Percentiles rank a stretch among this genome's conserved stretches.
Conservation (phyloP, 2,797 vertebrate species). For the Aulostomus chinensis region DNA sequence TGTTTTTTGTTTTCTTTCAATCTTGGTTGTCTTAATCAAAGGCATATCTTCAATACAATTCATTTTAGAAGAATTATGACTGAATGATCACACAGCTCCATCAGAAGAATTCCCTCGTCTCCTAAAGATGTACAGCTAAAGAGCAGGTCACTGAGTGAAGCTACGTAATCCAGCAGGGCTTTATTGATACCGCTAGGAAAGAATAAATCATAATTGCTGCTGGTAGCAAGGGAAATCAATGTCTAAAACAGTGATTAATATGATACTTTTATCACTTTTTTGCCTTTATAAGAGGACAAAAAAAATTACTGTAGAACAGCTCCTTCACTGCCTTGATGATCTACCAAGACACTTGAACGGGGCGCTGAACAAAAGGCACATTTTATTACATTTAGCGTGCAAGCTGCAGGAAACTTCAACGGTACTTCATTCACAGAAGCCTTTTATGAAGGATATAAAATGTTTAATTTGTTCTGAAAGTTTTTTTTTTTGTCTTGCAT, state of each 20-base stretch:
- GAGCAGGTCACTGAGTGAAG: neutral
- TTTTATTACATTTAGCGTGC: neutral
- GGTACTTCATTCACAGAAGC: neutral
- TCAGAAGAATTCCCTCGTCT: neutral
- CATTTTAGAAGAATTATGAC: neutral
- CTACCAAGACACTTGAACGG: neutral
- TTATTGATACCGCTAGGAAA: neutral
- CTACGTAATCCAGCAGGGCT: slow-evolving; percentile 2
- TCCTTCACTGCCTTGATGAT: slow-evolving; percentile 17
- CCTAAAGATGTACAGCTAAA: neutral
- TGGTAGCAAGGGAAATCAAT: neutral
- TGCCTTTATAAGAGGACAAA: too few relatives aligned
- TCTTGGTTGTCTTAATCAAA: neutral
- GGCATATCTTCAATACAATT: neutral
- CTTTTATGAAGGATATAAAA: slow-evolving; percentile 9
- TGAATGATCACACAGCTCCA: neutral
- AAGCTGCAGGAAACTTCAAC: neutral
- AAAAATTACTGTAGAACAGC: too few relatives aligned
- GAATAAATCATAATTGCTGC: neutral
- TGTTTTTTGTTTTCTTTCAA: too few relatives aligned
- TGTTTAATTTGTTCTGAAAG: slow-evolving; percentile 3
- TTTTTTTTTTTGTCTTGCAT: neutral
- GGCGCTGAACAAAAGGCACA: too few relatives aligned
- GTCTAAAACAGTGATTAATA: neutral
- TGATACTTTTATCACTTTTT: too few relatives aligned